Conservation (phyloP, 1,140 invertebrate species). For the Drosophila hydei region DNA sequence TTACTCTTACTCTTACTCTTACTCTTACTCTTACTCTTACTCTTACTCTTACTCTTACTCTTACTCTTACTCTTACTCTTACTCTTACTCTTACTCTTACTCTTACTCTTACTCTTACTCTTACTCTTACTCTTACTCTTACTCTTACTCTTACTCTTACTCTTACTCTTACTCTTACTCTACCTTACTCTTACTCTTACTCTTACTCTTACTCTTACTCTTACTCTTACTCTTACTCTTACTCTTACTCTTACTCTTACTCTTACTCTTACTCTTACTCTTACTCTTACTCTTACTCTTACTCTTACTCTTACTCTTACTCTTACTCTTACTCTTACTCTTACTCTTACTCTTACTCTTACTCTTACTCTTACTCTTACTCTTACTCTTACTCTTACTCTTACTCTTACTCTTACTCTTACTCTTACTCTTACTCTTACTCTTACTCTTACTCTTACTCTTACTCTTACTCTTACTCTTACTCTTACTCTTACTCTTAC, state of each 20-base stretch:
- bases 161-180: slow-evolving; percentile 1
- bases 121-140: not conserved
- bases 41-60: slow-evolving; percentile 1
- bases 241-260: not conserved
- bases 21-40: not conserved
- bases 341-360: slow-evolving; percentile 1
- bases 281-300: not conserved
- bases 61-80: not conserved
- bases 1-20: slow-evolving; percentile 1
- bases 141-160: not conserved
- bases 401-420: slow-evolving; percentile 1
- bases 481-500: slow-evolving; percentile 1
- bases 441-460: slow-evolving; percentile 1
- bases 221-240: slow-evolving; percentile 1
- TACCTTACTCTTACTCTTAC: not conserved
- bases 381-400: slow-evolving; percentile 1
- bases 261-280: slow-evolving; percentile 1
- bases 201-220: not conserved
- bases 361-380: slow-evolving; percentile 1
- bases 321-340: not conserved
- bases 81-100: not conserved
- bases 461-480: slow-evolving; percentile 1
- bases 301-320: too few species aligned
- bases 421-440: slow-evolving; percentile 1
- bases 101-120: slow-evolving; percentile 1